phyloP scores from a whole-genome alignment of 2,888 invertebrate genomes.

The Xestia ashworthii region DNA sequence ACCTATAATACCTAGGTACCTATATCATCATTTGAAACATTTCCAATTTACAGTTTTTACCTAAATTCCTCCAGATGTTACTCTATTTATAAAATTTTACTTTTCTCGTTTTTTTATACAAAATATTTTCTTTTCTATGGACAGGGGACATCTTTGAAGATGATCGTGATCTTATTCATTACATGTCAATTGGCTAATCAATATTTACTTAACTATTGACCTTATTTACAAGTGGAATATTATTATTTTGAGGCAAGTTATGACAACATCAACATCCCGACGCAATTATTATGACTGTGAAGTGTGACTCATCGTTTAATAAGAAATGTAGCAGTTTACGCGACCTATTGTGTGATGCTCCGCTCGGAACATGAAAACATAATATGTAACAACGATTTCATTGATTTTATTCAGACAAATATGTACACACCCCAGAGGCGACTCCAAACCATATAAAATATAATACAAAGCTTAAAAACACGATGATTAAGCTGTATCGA shows the following conservation, averaged over 20 bases:
- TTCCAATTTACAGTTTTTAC: constrained; percentile 70
- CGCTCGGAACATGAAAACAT: constrained; percentile 73
- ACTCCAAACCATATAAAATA: constrained; percentile 82
- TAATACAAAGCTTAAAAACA: constrained; percentile 86
- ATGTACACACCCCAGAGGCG: constrained; percentile 81
- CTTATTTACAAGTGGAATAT: constrained; percentile 58
- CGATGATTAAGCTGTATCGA: constrained; percentile 78
- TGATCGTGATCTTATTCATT: constrained; percentile 66
- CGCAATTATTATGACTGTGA: constrained; percentile 40
- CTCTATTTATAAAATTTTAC: constrained; percentile 64
- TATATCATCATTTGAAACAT: constrained; percentile 68
- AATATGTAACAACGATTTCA: constrained; percentile 75
- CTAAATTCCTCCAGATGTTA: constrained; percentile 65
- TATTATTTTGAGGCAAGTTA: constrained; percentile 55
- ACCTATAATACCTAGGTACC: no score
- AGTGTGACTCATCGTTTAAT: constrained; percentile 48
- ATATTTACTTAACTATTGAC: constrained; percentile 58
- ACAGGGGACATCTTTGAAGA: constrained; percentile 65
- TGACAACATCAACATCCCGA: constrained; percentile 55
- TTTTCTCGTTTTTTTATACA: constrained; percentile 65
- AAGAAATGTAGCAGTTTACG: constrained; percentile 31
- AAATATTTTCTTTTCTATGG: constrained; percentile 67
- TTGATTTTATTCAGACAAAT: constrained; percentile 80
- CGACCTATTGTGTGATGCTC: constrained; percentile 69
- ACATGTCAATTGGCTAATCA: constrained; percentile 57